Base-by-base conservation (phyloP, 2,797 vertebrate species). In the Cynodonichthys magdalenae region DNA sequence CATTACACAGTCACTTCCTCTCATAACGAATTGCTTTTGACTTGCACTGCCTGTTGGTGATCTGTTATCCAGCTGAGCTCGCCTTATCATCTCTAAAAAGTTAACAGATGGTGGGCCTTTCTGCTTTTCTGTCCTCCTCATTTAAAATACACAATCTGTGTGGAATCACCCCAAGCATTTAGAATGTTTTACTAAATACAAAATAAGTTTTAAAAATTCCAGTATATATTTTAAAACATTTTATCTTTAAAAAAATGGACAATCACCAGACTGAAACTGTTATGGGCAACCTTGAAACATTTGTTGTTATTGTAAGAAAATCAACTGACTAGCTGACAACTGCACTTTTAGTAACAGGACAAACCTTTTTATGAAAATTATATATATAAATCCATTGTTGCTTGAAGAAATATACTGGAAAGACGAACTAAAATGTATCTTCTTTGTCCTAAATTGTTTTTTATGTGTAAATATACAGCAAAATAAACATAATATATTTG, bases 401-500 rank as follows among this genome's bases (percentile, higher is more conserved):
- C 1, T 45, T 27, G 15, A 70, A 42, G 4, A 15, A 6, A 42
- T 42, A 42, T 51, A 6, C 49, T 15, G 29, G 24, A 46, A 44
- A 36, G 29, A 1, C 17, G n/a, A 54, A 49, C 20, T 50, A 50
- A 29, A 9, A n/a, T 46, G 55, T 49, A 65, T 62, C 15, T 51
- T 63, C 44, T 49, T 44, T 41, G 14, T 42, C 42, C 63, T n/a
- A 19, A 71, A 17, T 73, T 2, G 28, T 44, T 55, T 77, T 80
- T 85, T 51, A 80, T 83, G 82, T 80, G 53, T 36, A 63, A 68
- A 80, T 53, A 44, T 46, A 5, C 55, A 63, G 44, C 17, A 70
- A 81, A 86, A 85, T 81, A 86, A 82, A 85, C 75, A 74, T 47
- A 51, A 85, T 77, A 81, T 89, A 82, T 89, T 81, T 60, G 53